A percentile compares a stretch with the other conserved stretches of the same genome.
Conservation (phyloP, 2,888 invertebrate genomes). For the Buathra laborator region DNA sequence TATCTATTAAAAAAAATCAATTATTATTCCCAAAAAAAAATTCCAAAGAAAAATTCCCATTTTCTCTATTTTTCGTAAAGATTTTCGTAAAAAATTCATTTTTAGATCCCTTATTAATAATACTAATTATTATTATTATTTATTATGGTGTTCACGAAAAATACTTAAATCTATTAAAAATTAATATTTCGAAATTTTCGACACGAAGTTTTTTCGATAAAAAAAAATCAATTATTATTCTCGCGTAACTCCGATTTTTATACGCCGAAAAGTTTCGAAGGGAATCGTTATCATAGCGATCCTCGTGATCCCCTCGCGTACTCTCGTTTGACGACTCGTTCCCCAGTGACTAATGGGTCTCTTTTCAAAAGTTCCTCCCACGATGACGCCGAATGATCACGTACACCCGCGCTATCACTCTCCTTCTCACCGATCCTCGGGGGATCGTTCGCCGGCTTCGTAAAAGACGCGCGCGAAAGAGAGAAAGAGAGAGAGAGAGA, state of each 20-base stretch:
- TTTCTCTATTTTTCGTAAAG: no score
- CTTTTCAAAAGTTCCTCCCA: conserved; percentile 68
- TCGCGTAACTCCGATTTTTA: conserved; percentile 1
- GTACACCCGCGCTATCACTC: conserved; percentile 30
- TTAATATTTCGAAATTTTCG: not conserved
- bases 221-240: not conserved
- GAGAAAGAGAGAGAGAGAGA: conserved; percentile 14
- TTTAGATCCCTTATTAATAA: no score
- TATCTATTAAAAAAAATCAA: not conserved
- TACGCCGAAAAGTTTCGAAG: not conserved
- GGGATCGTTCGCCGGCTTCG: not conserved
- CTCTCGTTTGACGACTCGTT: conserved; percentile 70
- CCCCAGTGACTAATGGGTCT: conserved; percentile 73
- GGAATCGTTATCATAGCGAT: conserved; percentile 52
- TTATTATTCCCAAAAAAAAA: no score
- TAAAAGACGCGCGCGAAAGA: conserved; percentile 22
- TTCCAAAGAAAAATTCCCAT: not conserved
- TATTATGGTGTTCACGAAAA: no score
- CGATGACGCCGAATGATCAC: conserved; percentile 46
- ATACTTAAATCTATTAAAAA: not conserved
- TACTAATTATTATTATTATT: not conserved
- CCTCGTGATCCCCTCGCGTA: conserved; percentile 50
- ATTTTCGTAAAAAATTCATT: no score
- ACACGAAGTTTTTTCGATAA: not conserved
- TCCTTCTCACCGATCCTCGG: conserved; percentile 50